Percentiles rank a stretch among this genome's conserved stretches.
These are phyloP conservation scores for Calyptomena viridis DNA, from an alignment of 2,113 vertebrate genomes.

Conservation along the genomic window DNA sequence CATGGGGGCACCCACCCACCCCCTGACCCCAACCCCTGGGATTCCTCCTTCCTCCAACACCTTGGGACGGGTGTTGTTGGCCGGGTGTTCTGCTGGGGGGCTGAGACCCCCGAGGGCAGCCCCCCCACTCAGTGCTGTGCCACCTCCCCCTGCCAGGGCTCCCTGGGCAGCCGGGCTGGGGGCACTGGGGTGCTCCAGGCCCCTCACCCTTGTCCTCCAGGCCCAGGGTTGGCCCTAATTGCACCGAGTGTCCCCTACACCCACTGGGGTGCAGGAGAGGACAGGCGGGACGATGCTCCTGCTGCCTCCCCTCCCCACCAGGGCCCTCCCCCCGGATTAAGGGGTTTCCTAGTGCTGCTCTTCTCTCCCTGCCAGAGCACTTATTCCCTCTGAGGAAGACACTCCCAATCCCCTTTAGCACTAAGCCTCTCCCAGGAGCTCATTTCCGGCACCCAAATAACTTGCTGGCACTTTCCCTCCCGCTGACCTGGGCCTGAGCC, in stretches of 20 bases:
- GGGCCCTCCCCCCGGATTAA: rapidly evolving
- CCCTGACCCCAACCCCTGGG: rapidly evolving
- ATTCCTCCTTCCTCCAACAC: background rate
- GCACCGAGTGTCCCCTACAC: background rate
- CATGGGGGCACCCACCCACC: background rate
- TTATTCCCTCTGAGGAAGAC: background rate
- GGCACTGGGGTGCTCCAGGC: rapidly evolving
- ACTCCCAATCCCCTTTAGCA: background rate
- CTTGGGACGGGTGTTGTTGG: rapidly evolving
- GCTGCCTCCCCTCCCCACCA: background rate
- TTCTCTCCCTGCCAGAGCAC: background rate
- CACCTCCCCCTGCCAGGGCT: background rate
- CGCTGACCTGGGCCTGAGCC: rapidly evolving
- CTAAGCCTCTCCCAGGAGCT: background rate
- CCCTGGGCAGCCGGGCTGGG: background rate
- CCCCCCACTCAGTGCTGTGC: background rate
- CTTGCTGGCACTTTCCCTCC: background rate
- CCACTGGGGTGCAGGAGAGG: background rate
- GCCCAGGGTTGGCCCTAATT: background rate
- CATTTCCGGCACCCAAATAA: background rate
- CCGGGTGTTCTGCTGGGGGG: background rate
- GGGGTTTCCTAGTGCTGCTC: rapidly evolving
- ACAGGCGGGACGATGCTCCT: rapidly evolving
- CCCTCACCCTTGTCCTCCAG: background rate
- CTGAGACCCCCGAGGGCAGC: background rate